Evolutionary conservation across 2,113 vertebrate species (phyloP).

Genomic region (Microtus oregoni): DNA sequence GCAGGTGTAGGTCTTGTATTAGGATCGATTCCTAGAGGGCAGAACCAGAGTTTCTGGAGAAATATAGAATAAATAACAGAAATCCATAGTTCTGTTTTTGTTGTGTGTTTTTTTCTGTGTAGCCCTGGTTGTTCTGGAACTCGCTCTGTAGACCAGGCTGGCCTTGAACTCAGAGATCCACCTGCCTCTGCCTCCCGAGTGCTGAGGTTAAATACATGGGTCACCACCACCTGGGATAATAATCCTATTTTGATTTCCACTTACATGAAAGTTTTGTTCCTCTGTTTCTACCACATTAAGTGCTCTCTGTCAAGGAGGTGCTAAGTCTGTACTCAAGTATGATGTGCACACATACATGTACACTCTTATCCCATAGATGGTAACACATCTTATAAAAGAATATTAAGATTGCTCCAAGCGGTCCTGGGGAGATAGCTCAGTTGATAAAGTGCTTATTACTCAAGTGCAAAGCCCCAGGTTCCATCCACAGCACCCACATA

Average conservation of each 20-base stretch:
- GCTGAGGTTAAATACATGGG: not conserved
- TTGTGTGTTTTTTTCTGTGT: not conserved
- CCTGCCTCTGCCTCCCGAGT: not conserved
- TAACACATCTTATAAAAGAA: not conserved
- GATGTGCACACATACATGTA: not conserved
- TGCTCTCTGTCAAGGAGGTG: constrained; percentile 1
- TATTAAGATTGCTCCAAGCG: not conserved
- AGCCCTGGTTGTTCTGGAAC: not conserved
- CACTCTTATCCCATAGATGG: not conserved
- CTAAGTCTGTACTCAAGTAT: not conserved
- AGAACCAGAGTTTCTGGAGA: not conserved
- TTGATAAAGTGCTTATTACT: not conserved
- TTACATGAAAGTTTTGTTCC: constrained; percentile 1
- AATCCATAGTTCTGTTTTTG: constrained; percentile 9
- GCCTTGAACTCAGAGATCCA: not conserved
- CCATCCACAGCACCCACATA: not conserved
- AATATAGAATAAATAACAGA: constrained; percentile 30
- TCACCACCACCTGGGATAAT: not conserved
- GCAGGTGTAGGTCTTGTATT: not conserved
- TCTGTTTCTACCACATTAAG: not conserved
- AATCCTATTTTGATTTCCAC: not conserved
- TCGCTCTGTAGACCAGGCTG: not conserved
- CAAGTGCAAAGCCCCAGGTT: not conserved
- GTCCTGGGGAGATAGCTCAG: not conserved
- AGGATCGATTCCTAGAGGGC: not conserved